Evolutionary conservation across 2,888 invertebrate species (phyloP), one percentile per base, ranked within the genome.

Genomic region (Cantharis lateralis): DNA sequence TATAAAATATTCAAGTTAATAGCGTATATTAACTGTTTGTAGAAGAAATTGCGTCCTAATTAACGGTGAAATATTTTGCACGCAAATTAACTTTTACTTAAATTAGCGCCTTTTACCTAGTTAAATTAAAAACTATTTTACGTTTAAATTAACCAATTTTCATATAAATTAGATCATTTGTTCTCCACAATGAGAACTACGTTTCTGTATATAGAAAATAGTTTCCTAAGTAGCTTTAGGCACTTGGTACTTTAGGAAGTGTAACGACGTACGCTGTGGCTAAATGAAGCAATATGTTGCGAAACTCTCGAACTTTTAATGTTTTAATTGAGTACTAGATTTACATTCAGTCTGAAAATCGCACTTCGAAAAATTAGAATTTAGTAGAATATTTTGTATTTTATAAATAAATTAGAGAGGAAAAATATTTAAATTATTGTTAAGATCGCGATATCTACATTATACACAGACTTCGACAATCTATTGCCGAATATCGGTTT

Each of bases 231-330:
- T 73, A 64, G 66, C 76, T 73, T 18, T 70, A 61, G 73, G 76
- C 76, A 66, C 62, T 71, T 74, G 72, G 61, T 68, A 68, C 68
- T 68, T 71, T 77, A 62, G 71, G 71, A 74, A 74, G 32, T 77
- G 71, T 77, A 77, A 74, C 74, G 74, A 77, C 69, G 75, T 78
- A 78, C 71, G 72, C 66, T 74, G 68, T 69, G 48, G 61, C 70
- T 64, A 75, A 77, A 77, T 71, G 77, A 78, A 78, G 75, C 75
- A 75, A 75, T 72, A 61, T 68, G 70, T 64, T 70, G 32, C 70
- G 26, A 28, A 62, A 64, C 68, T 74, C 72, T 18, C 48, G 28
- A 79, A 79, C 71, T 78, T 77, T 79, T 77, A 74, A 32, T 32
- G 32, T 32, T 32, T 32, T 32, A 32, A 32, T 32, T 32, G 32